Evolutionary conservation across 2,113 vertebrate genomes (phyloP).

Genomic region (Gymnarchus niloticus): DNA sequence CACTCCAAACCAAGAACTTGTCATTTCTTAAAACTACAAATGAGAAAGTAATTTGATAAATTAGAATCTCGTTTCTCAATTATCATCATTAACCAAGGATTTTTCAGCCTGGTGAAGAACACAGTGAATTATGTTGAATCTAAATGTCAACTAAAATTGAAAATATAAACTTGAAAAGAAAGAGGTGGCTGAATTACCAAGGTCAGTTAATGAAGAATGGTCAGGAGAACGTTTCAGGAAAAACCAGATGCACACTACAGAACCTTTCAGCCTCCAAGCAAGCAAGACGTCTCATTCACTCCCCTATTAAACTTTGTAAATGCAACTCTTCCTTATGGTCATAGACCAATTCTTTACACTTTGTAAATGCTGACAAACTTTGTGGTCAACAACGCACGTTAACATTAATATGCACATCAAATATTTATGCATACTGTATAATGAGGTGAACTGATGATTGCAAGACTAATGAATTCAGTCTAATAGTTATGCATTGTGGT

Average conservation of each 20-base stretch:
- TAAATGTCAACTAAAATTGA: conserved; percentile 17
- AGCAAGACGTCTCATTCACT: not conserved
- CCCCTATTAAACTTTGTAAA: not conserved
- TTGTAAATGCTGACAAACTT: not conserved
- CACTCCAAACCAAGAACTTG: not conserved
- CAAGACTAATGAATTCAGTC: not conserved
- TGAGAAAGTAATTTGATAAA: not conserved
- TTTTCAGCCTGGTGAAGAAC: not conserved
- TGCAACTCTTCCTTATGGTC: not conserved
- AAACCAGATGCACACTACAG: not conserved
- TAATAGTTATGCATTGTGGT: not conserved
- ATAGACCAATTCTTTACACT: not conserved
- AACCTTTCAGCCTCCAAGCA: not conserved
- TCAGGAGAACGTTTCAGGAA: not conserved
- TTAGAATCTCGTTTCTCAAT: not conserved
- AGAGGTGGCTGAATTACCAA: not conserved
- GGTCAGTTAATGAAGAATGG: not conserved
- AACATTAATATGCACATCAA: not conserved
- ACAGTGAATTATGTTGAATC: not conserved
- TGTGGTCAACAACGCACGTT: not conserved
- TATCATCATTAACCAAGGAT: not conserved
- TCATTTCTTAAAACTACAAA: not conserved
- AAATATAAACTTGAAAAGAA: not conserved
- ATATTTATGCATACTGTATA: conserved; percentile 1
- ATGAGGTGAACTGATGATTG: not conserved